Evolutionary conservation across 2,888 invertebrate genomes (phyloP), one percentile per base, ranked within the genome.

Genomic region (Nasonia oneida): DNA sequence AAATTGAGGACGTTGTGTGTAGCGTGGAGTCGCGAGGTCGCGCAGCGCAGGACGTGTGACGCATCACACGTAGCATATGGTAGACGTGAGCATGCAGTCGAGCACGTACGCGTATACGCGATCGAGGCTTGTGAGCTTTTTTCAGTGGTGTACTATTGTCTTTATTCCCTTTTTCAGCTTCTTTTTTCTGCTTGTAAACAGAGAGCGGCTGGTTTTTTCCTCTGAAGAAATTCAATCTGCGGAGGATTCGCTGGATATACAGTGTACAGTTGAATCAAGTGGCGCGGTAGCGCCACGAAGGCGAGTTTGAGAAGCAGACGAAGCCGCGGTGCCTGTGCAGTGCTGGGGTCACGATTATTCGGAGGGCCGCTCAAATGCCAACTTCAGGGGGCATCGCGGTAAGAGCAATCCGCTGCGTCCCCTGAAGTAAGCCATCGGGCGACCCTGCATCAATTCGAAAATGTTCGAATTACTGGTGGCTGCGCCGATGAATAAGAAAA

Each of bases 1-100:
- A 75, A 82, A 82, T 82, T 82, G 75, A 82, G 50, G 75, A 81
- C 33, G 29, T 12, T 42, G 42, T 29, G 29, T 29, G 29, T 23
- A 39, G 39, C 73, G 23, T 50, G 10, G 8, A 23, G 39, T 74
- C 23, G 39, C 42, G n/a, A 23, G 47, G 6, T 50, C 14, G 29
- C 37, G 6, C 75, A 3, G 29, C 37, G 64, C 70, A 37, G 47
- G 23, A 77, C 42, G 10, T 77, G 29, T 53, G 33, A 47, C 18
- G 33, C 33, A 29, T n/a, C 15, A n/a, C n/a, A 57, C 57, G n/a
- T 57, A 15, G n/a, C 57, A n/a, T n/a, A 57, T 57, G 57, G 57
- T 15, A 4, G 10, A 4, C 18, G n/a, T 57, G 57, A 47, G 57
- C n/a, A 57, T n/a, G 57, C n/a, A 57, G 18, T 57, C 57, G n/a